These are phyloP conservation scores for Adela reaumurella DNA, from an alignment of 2,888 invertebrate species.

Conservation along the genomic window DNA sequence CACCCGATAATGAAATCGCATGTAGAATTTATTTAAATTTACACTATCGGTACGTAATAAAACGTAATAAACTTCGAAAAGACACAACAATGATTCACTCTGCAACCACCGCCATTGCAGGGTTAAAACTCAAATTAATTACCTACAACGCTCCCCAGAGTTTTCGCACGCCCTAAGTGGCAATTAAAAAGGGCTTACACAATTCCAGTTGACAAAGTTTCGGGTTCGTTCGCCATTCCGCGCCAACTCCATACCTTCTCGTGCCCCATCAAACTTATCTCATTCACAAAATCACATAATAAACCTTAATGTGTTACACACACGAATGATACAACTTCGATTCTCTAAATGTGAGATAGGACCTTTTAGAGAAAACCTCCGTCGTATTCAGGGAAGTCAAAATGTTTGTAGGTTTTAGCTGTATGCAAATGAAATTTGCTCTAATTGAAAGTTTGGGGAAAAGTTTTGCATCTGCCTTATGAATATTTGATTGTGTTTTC, in stretches of 20 bases:
- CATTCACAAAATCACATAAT: background rate
- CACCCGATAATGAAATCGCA: too few relatives aligned
- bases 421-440: background rate
- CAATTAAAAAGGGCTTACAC: background rate
- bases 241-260: background rate
- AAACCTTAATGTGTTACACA: too few relatives aligned
- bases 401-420: background rate
- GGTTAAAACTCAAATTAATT: background rate
- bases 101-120: too few relatives aligned
- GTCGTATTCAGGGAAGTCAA: background rate
- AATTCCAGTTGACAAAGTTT: background rate
- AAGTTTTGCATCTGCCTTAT: background rate
- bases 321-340: too few relatives aligned
- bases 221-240: background rate
- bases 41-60: too few relatives aligned
- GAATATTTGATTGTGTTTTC: background rate
- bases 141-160: background rate
- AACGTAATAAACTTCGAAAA: too few relatives aligned
- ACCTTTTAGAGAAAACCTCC: background rate
- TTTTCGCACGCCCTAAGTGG: background rate
- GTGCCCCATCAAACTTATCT: background rate
- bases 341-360: too few relatives aligned
- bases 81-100: too few relatives aligned
- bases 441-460: background rate
- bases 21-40: too few relatives aligned